Evolutionary conservation across 2,888 invertebrate species (phyloP).

Genomic region (Linyphia triangularis): DNA sequence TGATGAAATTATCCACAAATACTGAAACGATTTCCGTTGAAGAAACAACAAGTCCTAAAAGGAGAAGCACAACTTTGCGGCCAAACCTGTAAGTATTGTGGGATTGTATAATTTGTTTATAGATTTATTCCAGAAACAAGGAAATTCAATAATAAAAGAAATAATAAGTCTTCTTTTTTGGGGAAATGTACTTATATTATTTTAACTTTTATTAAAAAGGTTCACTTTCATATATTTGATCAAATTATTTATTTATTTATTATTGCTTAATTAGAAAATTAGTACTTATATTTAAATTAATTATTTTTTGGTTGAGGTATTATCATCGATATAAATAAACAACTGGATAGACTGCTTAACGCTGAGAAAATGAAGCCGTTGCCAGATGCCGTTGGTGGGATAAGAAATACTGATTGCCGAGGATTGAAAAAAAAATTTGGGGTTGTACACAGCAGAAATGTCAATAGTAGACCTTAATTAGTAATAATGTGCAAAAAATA

Average conservation of each 20-base stretch:
- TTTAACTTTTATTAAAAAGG: background rate
- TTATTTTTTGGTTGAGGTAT: too few relatives aligned
- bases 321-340: too few relatives aligned
- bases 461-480: too few relatives aligned
- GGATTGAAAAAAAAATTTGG: too few relatives aligned
- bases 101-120: background rate
- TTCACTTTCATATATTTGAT: background rate
- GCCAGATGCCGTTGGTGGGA: too few relatives aligned
- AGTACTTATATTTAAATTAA: too few relatives aligned
- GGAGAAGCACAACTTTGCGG: constrained; percentile 44
- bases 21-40: constrained; percentile 45
- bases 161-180: background rate
- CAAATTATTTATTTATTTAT: background rate
- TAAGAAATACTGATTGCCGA: too few relatives aligned
- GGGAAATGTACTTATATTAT: background rate
- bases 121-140: background rate
- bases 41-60: constrained; percentile 33
- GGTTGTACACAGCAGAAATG: too few relatives aligned
- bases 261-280: too few relatives aligned
- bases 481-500: too few relatives aligned
- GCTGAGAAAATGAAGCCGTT: too few relatives aligned
- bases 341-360: too few relatives aligned
- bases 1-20: constrained; percentile 46
- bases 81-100: constrained; percentile 54
- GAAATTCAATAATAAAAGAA: background rate